phyloP scores from a whole-genome alignment of 1,140 invertebrate species.

The Gonatopus flavifemur region DNA sequence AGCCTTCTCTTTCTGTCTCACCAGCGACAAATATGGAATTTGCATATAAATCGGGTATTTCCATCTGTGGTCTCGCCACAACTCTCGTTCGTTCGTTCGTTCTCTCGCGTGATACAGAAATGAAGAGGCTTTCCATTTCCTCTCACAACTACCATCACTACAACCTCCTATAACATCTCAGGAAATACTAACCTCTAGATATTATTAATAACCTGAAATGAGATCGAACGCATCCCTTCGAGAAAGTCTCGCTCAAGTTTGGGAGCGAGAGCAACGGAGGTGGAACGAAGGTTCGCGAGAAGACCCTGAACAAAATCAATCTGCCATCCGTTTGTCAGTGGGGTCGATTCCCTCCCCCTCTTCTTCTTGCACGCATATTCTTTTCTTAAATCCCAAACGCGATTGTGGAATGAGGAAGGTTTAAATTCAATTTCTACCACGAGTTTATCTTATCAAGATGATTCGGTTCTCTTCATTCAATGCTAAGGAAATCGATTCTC shows the following conservation, averaged over 20 bases:
- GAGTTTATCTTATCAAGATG: no score
- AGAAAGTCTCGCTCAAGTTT: constrained; percentile 26
- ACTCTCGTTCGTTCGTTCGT: constrained; percentile 24
- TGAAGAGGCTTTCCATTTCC: constrained; percentile 52
- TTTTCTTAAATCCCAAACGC: no score
- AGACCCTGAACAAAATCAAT: constrained; percentile 50
- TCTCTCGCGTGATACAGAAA: constrained; percentile 57
- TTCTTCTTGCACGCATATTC: no score
- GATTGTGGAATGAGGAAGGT: no score
- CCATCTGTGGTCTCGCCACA: constrained; percentile 61
- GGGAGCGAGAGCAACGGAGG: constrained; percentile 21
- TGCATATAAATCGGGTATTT: constrained; percentile 73
- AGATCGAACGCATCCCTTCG: constrained; percentile 51
- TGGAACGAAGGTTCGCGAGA: no score
- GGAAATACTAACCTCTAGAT: constrained; percentile 58
- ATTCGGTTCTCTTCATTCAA: no score
- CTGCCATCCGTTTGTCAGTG: constrained; percentile 47
- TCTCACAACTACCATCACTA: constrained; percentile 18
- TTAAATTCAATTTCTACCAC: no score
- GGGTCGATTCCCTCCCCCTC: constrained; percentile 26
- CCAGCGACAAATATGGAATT: constrained; percentile 70
- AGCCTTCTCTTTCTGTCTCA: no score
- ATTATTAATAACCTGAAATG: constrained; percentile 59
- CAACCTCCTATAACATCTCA: constrained; percentile 8
- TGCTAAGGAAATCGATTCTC: no score